Conservation (phyloP, 2,113 vertebrate species). For the Sprattus sprattus region DNA sequence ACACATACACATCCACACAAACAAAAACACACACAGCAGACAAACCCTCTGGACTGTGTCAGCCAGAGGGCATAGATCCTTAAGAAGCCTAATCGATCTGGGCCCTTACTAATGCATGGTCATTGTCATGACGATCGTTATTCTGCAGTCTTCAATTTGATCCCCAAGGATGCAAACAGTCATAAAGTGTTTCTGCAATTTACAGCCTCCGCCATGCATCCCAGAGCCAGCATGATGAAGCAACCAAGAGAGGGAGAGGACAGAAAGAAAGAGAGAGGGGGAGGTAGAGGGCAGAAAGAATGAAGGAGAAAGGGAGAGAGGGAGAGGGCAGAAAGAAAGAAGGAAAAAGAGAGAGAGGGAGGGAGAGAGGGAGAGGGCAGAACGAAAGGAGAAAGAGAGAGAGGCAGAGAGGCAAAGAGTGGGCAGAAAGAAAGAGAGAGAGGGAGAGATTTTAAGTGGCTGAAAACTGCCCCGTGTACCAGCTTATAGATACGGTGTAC, state of each 20-base stretch:
- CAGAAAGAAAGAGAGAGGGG: not conserved
- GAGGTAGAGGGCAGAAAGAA: not conserved
- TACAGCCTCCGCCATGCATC: not conserved
- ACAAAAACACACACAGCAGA: not conserved
- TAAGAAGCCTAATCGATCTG: conserved; percentile 6
- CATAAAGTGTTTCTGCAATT: conserved; percentile 12
- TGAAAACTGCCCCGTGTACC: not conserved
- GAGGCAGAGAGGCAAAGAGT: not conserved
- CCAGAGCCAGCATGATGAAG: not conserved
- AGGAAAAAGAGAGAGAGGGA: not conserved
- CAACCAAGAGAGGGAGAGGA: not conserved
- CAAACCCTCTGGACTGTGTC: not conserved
- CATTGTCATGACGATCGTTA: conserved; percentile 11
- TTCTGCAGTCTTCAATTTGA: conserved; percentile 11
- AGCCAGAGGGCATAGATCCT: not conserved
- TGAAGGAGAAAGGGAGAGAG: not conserved
- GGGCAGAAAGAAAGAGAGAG: not conserved
- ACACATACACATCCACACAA: not conserved
- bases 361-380: not conserved
- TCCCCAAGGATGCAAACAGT: not conserved
- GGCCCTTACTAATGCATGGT: conserved; percentile 33
- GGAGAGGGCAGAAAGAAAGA: not conserved
- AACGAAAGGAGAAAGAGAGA: not conserved
- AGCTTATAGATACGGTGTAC: no score
- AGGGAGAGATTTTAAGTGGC: conserved; percentile 32